Base-by-base conservation (phyloP, 2,888 invertebrate genomes). In the Bembecia ichneumoniformis region DNA sequence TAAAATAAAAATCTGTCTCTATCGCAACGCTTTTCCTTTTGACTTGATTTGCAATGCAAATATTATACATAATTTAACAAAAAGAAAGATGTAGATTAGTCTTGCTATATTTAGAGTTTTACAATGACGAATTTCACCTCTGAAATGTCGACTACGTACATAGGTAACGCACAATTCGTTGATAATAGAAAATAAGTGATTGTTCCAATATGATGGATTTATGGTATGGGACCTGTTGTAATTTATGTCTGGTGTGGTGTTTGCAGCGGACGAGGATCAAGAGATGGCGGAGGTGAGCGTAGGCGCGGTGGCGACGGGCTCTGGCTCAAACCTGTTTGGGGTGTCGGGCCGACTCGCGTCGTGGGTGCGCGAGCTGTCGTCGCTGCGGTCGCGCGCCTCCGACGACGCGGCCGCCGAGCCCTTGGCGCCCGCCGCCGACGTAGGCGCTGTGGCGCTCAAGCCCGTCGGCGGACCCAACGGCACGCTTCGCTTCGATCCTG, bases 321-420 rank as follows among this genome's bases (percentile, higher is more conserved):
- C 86, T 46, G 87, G 81, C 47, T 83, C 86, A 43, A 82, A 86
- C 69, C 74, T 86, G 74, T 86, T 87, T 80, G 86, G 86, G 56
- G 83, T 86, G 71, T 83, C 86, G 58, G 86, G 86, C 5, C 82
- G 86, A 5, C 79, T 87, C 45, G 84, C 86, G 53, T 82, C 83
- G 56, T 87, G 87, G 87, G 86, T 86, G 64, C 84, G 84, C 66
- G 84, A 86, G 68, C 74, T 87, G 66, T 79, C 84, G 17, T 80
- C 82, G 54, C 77, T 82, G 66, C 81, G 82, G 28, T 52, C 53
- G 50, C 52, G 55, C 28, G 36, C 20, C n/a, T 47, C 50, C 28
- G 50, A 48, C 49, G 55, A 52, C 46, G 55, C 52, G 36, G 55
- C 55, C 74, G 55, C 52, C 75, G 78, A 65, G 78, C 80, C 55